Conservation (phyloP, 1,140 invertebrate species). For the Hormaphis cornu region DNA sequence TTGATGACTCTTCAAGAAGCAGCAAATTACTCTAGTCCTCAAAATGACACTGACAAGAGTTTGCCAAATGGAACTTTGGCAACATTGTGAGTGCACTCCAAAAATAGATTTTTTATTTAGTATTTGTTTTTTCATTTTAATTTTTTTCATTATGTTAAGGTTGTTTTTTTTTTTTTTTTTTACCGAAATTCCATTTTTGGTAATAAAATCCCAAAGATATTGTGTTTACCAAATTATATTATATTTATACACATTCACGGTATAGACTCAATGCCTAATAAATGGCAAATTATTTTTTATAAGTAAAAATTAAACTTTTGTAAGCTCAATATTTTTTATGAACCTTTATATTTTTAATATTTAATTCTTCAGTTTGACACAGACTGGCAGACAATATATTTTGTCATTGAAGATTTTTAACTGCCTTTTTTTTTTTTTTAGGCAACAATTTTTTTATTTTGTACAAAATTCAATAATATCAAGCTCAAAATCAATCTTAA, state of each 20-base stretch:
- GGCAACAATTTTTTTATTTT: background rate
- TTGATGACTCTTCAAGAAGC: slow-evolving; percentile 89
- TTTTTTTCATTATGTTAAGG: slow-evolving; percentile 11
- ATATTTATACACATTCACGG: too few species aligned
- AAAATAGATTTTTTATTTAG: background rate
- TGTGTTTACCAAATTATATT: slow-evolving; percentile 24
- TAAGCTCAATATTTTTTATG: slow-evolving; percentile 23
- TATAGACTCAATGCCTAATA: background rate
- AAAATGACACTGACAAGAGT: slow-evolving; percentile 13
- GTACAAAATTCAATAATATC: background rate
- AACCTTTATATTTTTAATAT: slow-evolving; percentile 15
- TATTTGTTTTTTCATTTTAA: slow-evolving; percentile 25
- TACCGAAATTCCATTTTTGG: slow-evolving; percentile 7
- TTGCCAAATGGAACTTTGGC: slow-evolving; percentile 24
- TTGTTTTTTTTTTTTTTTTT: too few species aligned
- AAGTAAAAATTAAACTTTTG: background rate
- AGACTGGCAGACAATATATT: slow-evolving; percentile 16
- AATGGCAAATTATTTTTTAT: background rate
- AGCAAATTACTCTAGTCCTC: slow-evolving; percentile 51
- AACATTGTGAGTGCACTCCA: background rate
- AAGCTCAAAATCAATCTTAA: background rate
- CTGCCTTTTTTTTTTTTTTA: background rate
- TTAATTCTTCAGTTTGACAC: background rate
- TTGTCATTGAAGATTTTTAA: background rate
- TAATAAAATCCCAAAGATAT: background rate